Percentiles rank a stretch among this genome's conserved stretches.
Conservation (phyloP, 2,113 vertebrate genomes). For the Gopherus evgoodei region DNA sequence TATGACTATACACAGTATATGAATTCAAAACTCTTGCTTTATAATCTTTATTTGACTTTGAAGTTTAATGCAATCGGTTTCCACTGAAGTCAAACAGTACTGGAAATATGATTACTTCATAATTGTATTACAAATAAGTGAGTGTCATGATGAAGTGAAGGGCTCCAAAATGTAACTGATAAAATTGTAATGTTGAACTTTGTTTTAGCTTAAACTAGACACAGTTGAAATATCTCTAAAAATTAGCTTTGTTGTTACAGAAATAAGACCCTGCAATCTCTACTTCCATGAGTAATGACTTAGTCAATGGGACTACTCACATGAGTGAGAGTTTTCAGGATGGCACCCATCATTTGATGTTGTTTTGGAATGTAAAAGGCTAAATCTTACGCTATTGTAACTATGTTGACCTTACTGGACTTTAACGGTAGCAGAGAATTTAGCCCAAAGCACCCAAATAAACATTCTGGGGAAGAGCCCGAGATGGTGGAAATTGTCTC, state of each 20-base stretch:
- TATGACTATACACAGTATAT: neutral
- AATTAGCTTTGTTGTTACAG: constrained; percentile 56
- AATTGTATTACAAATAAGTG: constrained; percentile 62
- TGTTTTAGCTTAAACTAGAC: constrained; percentile 59
- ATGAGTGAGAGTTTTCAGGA: constrained; percentile 51
- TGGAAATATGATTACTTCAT: constrained; percentile 66
- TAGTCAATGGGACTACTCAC: constrained; percentile 14
- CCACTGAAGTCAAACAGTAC: constrained; percentile 71
- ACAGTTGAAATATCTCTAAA: constrained; percentile 64
- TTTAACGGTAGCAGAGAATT: neutral
- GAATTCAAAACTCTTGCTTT: constrained; percentile 34
- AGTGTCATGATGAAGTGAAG: constrained; percentile 67
- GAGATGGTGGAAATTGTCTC: neutral
- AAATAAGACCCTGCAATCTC: constrained; percentile 28
- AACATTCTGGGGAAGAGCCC: constrained; percentile 39
- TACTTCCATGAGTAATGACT: constrained; percentile 43
- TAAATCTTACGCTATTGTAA: neutral
- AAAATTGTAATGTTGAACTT: constrained; percentile 75
- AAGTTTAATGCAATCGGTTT: constrained; percentile 69
- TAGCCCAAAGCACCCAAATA: constrained; percentile 39
- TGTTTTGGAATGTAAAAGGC: neutral
- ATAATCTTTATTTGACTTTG: constrained; percentile 71
- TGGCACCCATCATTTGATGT: constrained; percentile 50
- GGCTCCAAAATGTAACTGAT: constrained; percentile 74
- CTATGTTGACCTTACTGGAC: neutral